Percentiles rank a stretch among this genome's conserved stretches.
These are phyloP conservation scores for Suillia variegata DNA, from an alignment of 2,888 invertebrate species.

Conservation along the genomic window DNA sequence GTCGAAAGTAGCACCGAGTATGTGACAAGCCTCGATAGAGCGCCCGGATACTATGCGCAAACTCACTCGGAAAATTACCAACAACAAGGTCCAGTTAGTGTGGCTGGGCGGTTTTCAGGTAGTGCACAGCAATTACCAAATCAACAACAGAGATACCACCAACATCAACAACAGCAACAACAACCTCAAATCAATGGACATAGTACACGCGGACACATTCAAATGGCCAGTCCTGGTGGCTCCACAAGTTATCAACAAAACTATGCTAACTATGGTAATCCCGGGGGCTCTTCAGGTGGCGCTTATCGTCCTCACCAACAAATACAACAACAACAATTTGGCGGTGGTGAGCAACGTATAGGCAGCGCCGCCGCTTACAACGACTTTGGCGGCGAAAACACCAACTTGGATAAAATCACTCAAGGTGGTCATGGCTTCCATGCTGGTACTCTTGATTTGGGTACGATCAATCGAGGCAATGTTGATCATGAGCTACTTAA, in stretches of 20 bases:
- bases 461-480: slow-evolving; percentile 46
- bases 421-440: slow-evolving; percentile 51
- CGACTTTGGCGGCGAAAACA: slow-evolving; percentile 28
- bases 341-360: slow-evolving; percentile 22
- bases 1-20: slow-evolving; percentile 64
- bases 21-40: slow-evolving; percentile 29
- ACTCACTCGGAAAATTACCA: slow-evolving; percentile 37
- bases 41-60: slow-evolving; percentile 19
- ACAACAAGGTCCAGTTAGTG: background rate
- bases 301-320: slow-evolving; percentile 29
- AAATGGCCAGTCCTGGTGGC: slow-evolving; percentile 43
- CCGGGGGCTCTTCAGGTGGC: slow-evolving; percentile 21
- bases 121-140: slow-evolving; percentile 12
- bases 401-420: slow-evolving; percentile 37
- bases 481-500: slow-evolving; percentile 55
- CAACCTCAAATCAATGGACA: slow-evolving; percentile 29
- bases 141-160: background rate
- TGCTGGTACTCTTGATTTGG: slow-evolving; percentile 51
- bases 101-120: slow-evolving; percentile 11
- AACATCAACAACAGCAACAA: slow-evolving; percentile 13
- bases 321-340: slow-evolving; percentile 38
- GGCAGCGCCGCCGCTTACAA: slow-evolving; percentile 28
- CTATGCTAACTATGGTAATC: slow-evolving; percentile 20
- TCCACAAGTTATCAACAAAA: slow-evolving; percentile 28
- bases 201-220: slow-evolving; percentile 45